These are phyloP conservation scores for Caenorhabditis imperialis DNA, from an alignment of 2,888 invertebrate genomes.

Conservation along the genomic window DNA sequence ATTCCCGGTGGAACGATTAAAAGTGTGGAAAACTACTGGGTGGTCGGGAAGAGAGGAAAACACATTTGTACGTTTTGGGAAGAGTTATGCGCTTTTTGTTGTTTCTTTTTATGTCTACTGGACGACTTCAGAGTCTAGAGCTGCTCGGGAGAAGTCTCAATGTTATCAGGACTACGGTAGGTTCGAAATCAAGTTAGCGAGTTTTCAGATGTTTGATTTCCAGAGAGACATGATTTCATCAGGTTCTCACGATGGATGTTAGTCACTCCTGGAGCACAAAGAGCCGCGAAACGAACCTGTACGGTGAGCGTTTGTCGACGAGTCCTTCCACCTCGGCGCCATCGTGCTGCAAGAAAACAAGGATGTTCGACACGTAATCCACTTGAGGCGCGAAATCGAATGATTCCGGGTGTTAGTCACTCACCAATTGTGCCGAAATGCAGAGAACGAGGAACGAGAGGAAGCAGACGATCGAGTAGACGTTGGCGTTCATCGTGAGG, in stretches of 20 bases:
- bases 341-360: constrained; percentile 23
- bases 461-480: constrained; percentile 48
- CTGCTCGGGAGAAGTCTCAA: too few species aligned
- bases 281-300: constrained; percentile 53
- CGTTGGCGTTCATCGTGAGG: constrained; percentile 51
- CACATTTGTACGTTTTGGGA: too few species aligned
- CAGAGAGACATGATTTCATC: too few species aligned
- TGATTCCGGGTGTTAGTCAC: constrained; percentile 29
- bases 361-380: constrained; percentile 2
- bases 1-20: constrained; percentile 17
- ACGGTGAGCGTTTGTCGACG: constrained; percentile 53
- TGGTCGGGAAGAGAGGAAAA: background rate
- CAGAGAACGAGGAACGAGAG: constrained; percentile 47
- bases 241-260: too few species aligned
- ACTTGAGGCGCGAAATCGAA: constrained; percentile 28
- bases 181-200: too few species aligned
- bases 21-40: background rate
- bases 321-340: constrained; percentile 36
- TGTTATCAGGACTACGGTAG: too few species aligned
- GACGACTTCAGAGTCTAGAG: too few species aligned
- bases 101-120: too few species aligned
- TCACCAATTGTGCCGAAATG: constrained; percentile 47
- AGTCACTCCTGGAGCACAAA: too few species aligned
- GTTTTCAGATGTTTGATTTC: too few species aligned
- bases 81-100: constrained; percentile 1